phyloP scores from a whole-genome alignment of 1,140 invertebrate genomes.

The Papilio glaucus region DNA sequence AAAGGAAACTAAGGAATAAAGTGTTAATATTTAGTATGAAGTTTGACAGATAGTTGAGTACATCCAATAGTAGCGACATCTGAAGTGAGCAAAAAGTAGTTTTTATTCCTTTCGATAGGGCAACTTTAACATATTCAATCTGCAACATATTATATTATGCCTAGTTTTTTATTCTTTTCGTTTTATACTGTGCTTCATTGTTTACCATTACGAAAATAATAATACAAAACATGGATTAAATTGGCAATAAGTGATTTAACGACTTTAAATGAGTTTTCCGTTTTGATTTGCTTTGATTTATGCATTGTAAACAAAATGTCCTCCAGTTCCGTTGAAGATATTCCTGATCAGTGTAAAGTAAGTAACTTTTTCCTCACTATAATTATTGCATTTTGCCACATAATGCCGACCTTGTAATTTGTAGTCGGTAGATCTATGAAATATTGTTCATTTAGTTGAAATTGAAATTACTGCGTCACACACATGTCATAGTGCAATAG shows the following conservation, averaged over 20 bases:
- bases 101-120: no score
- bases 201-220: slow-evolving; percentile 38
- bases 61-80: no score
- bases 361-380: slow-evolving; percentile 40
- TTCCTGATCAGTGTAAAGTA: slow-evolving; percentile 73
- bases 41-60: no score
- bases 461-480: slow-evolving; percentile 12
- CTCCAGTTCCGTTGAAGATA: slow-evolving; percentile 69
- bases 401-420: slow-evolving; percentile 46
- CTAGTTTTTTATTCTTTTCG: slow-evolving; percentile 14
- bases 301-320: slow-evolving; percentile 55
- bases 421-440: neutral
- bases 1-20: no score
- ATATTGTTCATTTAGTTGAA: neutral
- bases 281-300: neutral
- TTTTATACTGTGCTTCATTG: slow-evolving; percentile 31
- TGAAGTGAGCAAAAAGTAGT: no score
- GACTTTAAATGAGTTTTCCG: neutral
- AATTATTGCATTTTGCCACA: slow-evolving; percentile 41
- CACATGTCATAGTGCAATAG: neutral
- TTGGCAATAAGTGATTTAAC: slow-evolving; percentile 25
- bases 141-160: neutral
- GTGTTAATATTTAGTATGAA: no score
- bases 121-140: neutral
- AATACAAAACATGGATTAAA: slow-evolving; percentile 27